Conservation (phyloP, 2,888 invertebrate species). For the Dioctria rufipes region DNA sequence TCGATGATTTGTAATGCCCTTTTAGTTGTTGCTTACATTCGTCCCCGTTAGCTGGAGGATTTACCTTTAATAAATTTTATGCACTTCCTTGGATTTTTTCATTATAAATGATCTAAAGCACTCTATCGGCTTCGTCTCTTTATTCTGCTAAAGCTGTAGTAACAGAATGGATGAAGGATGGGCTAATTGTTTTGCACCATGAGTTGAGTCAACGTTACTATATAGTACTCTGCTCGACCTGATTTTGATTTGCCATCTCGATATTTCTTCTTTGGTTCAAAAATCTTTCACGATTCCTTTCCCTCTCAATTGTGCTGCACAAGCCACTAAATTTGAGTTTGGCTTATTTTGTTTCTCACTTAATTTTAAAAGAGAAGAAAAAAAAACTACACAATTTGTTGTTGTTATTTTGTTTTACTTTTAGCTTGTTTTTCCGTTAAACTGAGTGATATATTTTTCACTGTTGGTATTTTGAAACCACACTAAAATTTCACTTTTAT, state of each 20-base stretch:
- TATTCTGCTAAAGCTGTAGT: not conserved
- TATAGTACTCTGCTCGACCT: slow-evolving; percentile 5
- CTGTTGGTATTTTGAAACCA: not conserved
- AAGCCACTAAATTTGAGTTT: no score
- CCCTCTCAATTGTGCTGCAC: not conserved
- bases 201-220: not conserved
- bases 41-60: slow-evolving; percentile 3
- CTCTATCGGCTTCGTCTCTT: not conserved
- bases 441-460: not conserved
- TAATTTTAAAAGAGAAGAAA: not conserved
- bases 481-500: no score
- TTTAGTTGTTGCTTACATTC: not conserved
- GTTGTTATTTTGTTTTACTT: no score
- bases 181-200: no score
- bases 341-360: not conserved
- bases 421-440: no score
- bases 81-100: no score
- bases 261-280: not conserved
- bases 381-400: no score
- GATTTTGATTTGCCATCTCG: no score
- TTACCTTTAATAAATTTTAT: not conserved
- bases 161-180: not conserved
- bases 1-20: not conserved
- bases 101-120: not conserved
- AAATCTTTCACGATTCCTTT: not conserved